Evolutionary conservation across 2,888 invertebrate species (phyloP), one percentile per base, ranked within the genome.

Genomic region (Drosophila affinis): DNA sequence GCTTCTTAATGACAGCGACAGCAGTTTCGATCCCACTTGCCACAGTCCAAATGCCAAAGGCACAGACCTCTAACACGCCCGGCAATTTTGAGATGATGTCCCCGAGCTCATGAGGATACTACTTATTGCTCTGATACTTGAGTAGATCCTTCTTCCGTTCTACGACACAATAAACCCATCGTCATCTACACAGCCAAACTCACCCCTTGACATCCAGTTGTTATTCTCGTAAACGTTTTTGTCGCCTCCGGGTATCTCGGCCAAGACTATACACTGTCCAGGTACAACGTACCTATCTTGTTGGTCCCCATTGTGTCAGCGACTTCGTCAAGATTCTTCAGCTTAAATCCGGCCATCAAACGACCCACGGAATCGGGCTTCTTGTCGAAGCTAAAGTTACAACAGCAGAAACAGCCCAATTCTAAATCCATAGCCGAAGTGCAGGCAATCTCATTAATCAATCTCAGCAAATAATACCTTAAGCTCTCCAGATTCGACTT

Each of bases 171-270:
- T 48, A 67, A 75, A 81, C n/a, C 88, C 86, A 44, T 89, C 88
- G 9, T 81, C 76, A 57, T 91, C 91, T 52, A 91, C 79, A 47
- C 84, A 87, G 6, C 91, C 91, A 53, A 90, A 39, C 58, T 91
- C 91, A 12, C 90, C 90, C 3, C 88, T 85, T 24, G 82, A 81
- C 5, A 84, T 71, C 89, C 89, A 91, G 29, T 85, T 81, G 29
- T 91, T 78, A 9, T 49, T 63, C 55, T 89, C 89, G 4, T 79
- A 70, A 14, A 79, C 76, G 1, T 69, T 52, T 17, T 72, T 67
- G 89, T 80, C 32, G 83, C 88, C 14, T 72, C 72, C 1, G 74
- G 73, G 57, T 91, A 91, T 4, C 91, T 90, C 27, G 76, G 72
- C 87, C 90, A 89, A 9, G 58, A 21, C 21, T 72, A 68, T 2